phyloP scores from a whole-genome alignment of 2,888 invertebrate genomes.

The Thereva nobilitata region DNA sequence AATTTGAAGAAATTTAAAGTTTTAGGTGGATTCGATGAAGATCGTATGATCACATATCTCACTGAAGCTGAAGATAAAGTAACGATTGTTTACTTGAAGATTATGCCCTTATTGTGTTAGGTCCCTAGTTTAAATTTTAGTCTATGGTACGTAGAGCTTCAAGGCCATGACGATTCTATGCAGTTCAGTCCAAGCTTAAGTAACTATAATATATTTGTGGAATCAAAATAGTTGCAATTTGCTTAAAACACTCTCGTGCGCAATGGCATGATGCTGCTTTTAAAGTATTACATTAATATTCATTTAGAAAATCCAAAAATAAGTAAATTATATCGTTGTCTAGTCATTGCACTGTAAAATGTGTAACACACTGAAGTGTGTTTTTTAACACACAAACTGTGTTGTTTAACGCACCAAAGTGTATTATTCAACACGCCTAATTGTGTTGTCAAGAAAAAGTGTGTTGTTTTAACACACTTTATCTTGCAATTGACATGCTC shows the following conservation, averaged over 20 bases:
- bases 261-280: constrained; percentile 79
- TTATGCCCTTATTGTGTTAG: constrained; percentile 86
- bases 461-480: no score
- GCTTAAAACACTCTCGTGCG: constrained; percentile 84
- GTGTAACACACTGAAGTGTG: no score
- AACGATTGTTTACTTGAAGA: constrained; percentile 79
- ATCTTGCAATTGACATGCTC: no score
- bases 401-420: no score
- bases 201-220: constrained; percentile 77
- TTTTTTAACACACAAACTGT: no score
- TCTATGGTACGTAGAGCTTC: constrained; percentile 81
- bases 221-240: constrained; percentile 78
- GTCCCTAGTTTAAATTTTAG: constrained; percentile 88
- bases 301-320: constrained; percentile 76
- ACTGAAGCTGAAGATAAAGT: no score
- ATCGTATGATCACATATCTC: no score
- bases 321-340: constrained; percentile 70
- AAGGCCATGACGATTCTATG: constrained; percentile 73
- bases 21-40: no score
- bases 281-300: constrained; percentile 75
- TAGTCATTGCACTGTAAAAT: no score
- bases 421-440: no score
- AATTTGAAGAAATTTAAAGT: no score
- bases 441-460: no score
- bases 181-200: constrained; percentile 71